Base-by-base conservation (phyloP, 2,888 invertebrate species). In the Rhogogaster chlorosoma region DNA sequence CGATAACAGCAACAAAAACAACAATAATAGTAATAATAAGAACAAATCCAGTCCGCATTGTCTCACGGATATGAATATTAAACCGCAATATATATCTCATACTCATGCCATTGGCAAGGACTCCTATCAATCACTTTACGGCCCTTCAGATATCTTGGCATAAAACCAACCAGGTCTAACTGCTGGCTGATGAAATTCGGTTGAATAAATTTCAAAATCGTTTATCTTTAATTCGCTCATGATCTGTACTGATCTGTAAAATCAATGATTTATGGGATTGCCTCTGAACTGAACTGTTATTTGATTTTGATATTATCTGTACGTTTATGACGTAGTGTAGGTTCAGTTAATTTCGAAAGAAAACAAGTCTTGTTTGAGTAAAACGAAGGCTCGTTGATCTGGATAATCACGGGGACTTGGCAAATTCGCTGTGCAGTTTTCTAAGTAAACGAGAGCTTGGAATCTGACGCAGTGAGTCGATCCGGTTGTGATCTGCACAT, bases 71-170 rank as follows among this genome's bases (percentile, higher is more conserved):
- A 42, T n/a, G 71, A 42, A 73, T 73, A 42, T 42, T 70, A 61
- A 18, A 32, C 32, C 29, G 32, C 18, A 18, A 15, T 67, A 67
- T 67, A 67, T 67, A 32, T 67, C 29, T 26, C 32, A 42, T 53
- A n/a, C 53, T 53, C 71, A n/a, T 73, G 73, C 42, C 73, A 73
- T 42, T 38, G 73, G 42, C 73, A 73, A 73, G 73, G 73, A 73
- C 73, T 38, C 73, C 3, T 42, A 38, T 73, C 73, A 73, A 73
- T 73, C 73, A 73, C n/a, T 73, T 36, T 36, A 42, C 32, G 32
- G 67, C 67, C 67, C 67, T 67, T 67, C 7, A 10, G 29, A 32
- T 12, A 32, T 32, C 32, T 9, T 67, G 67, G 6, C 32, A 67
- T 1, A 18, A 67, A 18, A 26, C 12, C 5, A 32, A 22, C 26